Conservation (phyloP, 1,140 invertebrate genomes). For the Magallana ariakensis region DNA sequence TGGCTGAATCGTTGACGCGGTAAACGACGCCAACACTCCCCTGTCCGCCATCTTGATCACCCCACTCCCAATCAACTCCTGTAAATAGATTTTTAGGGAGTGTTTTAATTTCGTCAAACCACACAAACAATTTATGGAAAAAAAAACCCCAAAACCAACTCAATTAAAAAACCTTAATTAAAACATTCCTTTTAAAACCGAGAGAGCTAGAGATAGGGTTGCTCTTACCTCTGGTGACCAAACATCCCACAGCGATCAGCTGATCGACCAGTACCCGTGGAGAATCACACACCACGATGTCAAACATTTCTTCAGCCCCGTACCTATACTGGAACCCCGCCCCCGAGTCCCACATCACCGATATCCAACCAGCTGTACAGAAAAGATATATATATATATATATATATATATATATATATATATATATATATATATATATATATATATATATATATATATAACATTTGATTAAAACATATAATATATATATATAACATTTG, state of each 20-base stretch:
- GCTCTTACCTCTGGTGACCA: constrained; percentile 52
- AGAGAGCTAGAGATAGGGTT: too few species aligned
- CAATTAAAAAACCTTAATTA: too few species aligned
- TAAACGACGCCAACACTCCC: constrained; percentile 35
- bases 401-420: background rate
- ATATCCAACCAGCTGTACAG: constrained; percentile 24
- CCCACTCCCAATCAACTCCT: constrained; percentile 54
- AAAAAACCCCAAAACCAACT: too few species aligned
- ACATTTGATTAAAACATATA: too few species aligned
- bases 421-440: too few species aligned
- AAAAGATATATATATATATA: background rate
- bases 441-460: background rate
- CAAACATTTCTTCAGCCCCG: constrained; percentile 44
- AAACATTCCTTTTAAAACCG: too few species aligned
- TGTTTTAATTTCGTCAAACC: too few species aligned
- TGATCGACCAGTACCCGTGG: constrained; percentile 36
- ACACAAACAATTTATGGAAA: too few species aligned
- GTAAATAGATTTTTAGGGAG: too few species aligned
- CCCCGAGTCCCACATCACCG: constrained; percentile 53
- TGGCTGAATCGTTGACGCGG: constrained; percentile 43
- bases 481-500: background rate
- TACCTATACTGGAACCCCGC: constrained; percentile 37
- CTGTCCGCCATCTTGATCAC: constrained; percentile 46
- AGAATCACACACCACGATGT: constrained; percentile 39
- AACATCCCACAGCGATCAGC: constrained; percentile 50